Evolutionary conservation across 2,888 invertebrate genomes (phyloP).

Genomic region (Lycocerus yunnanus): DNA sequence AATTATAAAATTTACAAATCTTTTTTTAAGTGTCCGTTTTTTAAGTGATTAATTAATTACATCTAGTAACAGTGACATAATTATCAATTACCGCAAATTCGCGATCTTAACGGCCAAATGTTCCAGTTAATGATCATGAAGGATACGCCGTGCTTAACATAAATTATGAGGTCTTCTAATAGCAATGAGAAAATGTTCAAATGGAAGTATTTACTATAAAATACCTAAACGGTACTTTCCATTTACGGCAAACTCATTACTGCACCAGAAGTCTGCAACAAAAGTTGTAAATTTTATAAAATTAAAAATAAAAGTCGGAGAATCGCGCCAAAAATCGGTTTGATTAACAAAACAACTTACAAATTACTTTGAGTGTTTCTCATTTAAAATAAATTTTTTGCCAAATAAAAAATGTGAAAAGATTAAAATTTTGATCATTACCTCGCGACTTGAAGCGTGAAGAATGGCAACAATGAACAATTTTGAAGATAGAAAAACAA

Average conservation of each 20-base stretch:
- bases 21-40: neutral
- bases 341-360: constrained; percentile 1
- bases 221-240: neutral
- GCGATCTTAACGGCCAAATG: constrained; percentile 8
- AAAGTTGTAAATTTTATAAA: neutral
- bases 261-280: neutral
- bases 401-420: neutral
- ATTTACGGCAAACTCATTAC: neutral
- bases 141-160: neutral
- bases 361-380: neutral
- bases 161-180: constrained; percentile 10
- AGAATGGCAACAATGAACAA: neutral
- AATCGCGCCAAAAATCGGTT: neutral
- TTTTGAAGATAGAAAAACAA: neutral
- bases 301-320: neutral
- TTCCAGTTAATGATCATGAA: constrained; percentile 9
- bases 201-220: constrained; percentile 1
- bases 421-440: neutral
- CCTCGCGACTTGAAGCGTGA: neutral
- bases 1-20: neutral
- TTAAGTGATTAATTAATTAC: neutral
- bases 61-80: constrained; percentile 7
- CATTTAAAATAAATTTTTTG: neutral
- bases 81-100: constrained; percentile 4
- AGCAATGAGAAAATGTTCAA: constrained; percentile 3